Conservation (phyloP, 2,888 invertebrate species). For the Cosmia pyralina region DNA sequence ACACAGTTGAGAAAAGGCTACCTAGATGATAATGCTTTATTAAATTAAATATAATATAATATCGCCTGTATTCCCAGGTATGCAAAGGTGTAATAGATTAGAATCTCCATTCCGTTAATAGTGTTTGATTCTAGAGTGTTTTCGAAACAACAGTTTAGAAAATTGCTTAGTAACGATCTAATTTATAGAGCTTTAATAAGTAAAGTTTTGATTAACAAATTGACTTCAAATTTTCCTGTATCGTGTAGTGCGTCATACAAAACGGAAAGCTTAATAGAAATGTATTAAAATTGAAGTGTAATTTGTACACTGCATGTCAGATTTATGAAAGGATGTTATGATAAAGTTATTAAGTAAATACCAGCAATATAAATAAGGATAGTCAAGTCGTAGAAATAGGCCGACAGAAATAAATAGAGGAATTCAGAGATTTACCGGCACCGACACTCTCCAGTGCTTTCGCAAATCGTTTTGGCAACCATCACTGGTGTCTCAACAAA, state of each 20-base stretch:
- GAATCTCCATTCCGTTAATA: conserved; percentile 18
- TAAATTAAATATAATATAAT: background rate
- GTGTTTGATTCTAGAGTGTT: conserved; percentile 8
- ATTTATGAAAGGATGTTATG: conserved; percentile 16
- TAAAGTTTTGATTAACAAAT: conserved; percentile 29
- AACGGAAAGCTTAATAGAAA: conserved; percentile 25
- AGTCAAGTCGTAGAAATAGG: conserved; percentile 58
- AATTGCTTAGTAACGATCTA: conserved; percentile 6
- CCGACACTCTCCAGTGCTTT: conserved; percentile 70
- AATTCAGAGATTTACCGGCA: conserved; percentile 72
- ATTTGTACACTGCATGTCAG: conserved; percentile 2
- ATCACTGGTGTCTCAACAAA: conserved; percentile 68
- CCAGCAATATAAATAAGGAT: conserved; percentile 44
- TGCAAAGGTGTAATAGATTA: background rate
- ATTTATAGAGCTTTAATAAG: background rate
- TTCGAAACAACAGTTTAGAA: conserved; percentile 30
- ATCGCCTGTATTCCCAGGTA: background rate
- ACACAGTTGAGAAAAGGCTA: no score
- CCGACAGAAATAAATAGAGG: conserved; percentile 68
- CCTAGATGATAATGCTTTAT: no score
- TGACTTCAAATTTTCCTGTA: conserved; percentile 1
- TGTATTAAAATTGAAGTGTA: background rate
- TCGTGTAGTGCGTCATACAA: conserved; percentile 10
- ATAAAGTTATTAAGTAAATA: conserved; percentile 17
- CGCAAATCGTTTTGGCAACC: conserved; percentile 77